Conservation (phyloP, 2,797 vertebrate species). For the Channa striata region DNA sequence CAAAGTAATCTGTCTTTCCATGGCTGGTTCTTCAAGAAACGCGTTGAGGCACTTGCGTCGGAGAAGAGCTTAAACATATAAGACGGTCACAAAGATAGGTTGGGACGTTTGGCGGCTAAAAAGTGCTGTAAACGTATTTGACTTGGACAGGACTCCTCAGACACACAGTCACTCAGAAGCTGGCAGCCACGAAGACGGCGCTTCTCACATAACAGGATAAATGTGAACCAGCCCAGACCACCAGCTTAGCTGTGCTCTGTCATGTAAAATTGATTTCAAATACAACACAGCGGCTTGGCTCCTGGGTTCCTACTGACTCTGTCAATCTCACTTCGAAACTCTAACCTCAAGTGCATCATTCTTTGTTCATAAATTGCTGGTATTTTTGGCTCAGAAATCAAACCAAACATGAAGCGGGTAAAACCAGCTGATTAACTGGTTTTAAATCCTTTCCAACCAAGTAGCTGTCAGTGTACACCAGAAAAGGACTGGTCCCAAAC, state of each 20-base stretch:
- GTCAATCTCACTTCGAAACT: background rate
- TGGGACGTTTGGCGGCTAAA: no score
- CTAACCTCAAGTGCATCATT: slow-evolving; percentile 10
- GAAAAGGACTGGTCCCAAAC: slow-evolving; percentile 30
- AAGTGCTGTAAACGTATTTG: background rate
- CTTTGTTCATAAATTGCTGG: slow-evolving; percentile 6
- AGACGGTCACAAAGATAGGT: no score
- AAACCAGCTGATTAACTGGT: slow-evolving; percentile 25
- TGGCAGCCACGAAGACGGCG: background rate
- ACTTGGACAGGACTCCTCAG: background rate
- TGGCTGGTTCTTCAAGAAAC: background rate
- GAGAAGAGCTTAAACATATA: background rate
- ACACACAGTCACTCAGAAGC: background rate
- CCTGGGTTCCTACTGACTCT: background rate
- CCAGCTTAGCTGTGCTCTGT: background rate
- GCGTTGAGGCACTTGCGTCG: background rate
- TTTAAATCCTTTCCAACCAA: slow-evolving; percentile 33
- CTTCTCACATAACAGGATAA: background rate
- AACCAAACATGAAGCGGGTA: slow-evolving; percentile 6
- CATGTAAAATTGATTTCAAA: slow-evolving; percentile 19
- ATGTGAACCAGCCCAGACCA: slow-evolving; percentile 17
- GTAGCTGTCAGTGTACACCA: slow-evolving; percentile 9
- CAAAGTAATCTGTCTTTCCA: background rate
- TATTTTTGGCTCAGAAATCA: background rate
- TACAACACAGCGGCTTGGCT: background rate